Conservation (phyloP, 2,797 vertebrate species). For the Dicrostonyx torquatus region DNA sequence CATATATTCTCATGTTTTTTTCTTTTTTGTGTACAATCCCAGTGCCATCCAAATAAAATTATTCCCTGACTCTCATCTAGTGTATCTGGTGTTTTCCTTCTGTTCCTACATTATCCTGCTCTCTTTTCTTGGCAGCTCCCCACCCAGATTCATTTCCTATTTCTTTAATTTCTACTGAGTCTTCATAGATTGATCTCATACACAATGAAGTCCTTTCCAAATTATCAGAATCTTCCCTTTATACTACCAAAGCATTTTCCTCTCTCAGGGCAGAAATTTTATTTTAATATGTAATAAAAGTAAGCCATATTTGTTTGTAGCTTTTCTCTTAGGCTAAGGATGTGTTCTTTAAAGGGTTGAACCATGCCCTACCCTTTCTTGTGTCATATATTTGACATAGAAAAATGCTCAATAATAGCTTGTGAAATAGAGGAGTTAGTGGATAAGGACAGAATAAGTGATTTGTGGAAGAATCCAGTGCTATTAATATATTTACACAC, state of each 20-base stretch:
- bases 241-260: conserved; percentile 10
- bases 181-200: conserved; percentile 36
- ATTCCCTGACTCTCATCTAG: conserved; percentile 25
- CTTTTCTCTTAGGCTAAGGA: neutral
- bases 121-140: neutral
- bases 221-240: conserved; percentile 26
- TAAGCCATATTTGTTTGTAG: conserved; percentile 36
- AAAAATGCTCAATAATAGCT: conserved; percentile 25
- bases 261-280: neutral
- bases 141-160: neutral
- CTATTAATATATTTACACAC: neutral
- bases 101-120: neutral
- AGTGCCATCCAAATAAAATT: conserved; percentile 5
- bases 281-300: conserved; percentile 28
- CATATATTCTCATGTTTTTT: conserved; percentile 47
- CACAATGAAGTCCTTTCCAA: neutral
- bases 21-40: conserved; percentile 25
- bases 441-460: neutral
- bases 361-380: neutral
- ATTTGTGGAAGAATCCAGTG: neutral
- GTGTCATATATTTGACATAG: conserved; percentile 16
- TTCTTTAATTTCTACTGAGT: conserved; percentile 48
- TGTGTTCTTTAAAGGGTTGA: neutral
- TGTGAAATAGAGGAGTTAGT: conserved; percentile 33
- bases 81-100: conserved; percentile 4